Percentiles rank a stretch among this genome's conserved stretches.
phyloP scores from a whole-genome alignment of 2,113 vertebrate species.

The Strix uralensis region DNA sequence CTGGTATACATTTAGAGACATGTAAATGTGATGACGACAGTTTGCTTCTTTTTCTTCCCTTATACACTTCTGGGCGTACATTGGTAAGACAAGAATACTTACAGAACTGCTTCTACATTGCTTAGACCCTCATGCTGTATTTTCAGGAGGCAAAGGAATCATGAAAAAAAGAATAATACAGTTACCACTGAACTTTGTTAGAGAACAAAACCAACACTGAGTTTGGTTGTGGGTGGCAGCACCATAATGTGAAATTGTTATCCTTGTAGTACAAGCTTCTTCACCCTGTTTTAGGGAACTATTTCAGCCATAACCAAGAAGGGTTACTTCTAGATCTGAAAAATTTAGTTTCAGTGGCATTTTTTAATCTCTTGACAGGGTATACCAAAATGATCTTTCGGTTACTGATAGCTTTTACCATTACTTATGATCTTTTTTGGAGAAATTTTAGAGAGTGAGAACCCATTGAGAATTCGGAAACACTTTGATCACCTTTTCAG shows the following conservation, averaged over 20 bases:
- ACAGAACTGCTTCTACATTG: neutral
- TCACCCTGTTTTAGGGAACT: neutral
- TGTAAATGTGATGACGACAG: neutral
- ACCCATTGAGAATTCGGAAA: neutral
- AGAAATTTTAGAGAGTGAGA: neutral
- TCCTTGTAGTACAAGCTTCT: neutral
- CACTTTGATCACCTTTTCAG: neutral
- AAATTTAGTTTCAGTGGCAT: neutral
- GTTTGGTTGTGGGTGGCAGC: neutral
- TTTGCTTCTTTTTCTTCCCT: neutral
- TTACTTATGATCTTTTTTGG: neutral
- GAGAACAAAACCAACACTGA: neutral
- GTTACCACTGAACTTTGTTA: neutral
- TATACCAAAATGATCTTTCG: neutral
- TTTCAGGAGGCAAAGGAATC: neutral
- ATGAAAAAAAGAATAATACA: neutral
- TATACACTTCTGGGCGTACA: accelerated
- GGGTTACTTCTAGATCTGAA: neutral
- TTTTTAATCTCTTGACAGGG: neutral
- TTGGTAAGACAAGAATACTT: neutral
- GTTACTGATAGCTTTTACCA: neutral
- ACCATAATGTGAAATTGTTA: neutral
- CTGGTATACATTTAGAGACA: neutral
- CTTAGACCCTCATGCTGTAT: neutral
- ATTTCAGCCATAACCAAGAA: neutral